phyloP scores from a whole-genome alignment of 1,140 invertebrate species.

The Hetaerina americana region DNA sequence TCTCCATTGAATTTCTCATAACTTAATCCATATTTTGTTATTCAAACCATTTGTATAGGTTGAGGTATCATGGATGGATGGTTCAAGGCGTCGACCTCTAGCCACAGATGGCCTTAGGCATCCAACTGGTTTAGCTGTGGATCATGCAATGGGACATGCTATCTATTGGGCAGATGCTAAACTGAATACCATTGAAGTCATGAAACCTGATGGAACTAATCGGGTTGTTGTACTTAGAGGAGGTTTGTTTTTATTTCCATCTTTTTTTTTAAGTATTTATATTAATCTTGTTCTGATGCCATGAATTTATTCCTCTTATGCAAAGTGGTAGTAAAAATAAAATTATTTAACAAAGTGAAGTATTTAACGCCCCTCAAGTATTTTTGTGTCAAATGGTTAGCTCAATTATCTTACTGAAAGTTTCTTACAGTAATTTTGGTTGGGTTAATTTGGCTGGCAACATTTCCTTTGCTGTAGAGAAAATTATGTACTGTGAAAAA shows the following conservation, averaged over 20 bases:
- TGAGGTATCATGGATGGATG: constrained; percentile 91
- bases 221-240: constrained; percentile 59
- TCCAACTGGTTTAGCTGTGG: constrained; percentile 72
- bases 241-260: constrained; percentile 20
- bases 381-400: too few relatives aligned
- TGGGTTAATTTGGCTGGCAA: too few relatives aligned
- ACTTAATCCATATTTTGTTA: constrained; percentile 7
- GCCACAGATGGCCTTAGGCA: constrained; percentile 66
- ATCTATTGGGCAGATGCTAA: constrained; percentile 95
- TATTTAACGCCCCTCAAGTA: too few relatives aligned
- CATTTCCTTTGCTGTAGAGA: too few relatives aligned
- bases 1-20: too few relatives aligned
- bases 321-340: too few relatives aligned
- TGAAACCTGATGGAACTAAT: constrained; percentile 69
- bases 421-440: too few relatives aligned
- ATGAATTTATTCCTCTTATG: too few relatives aligned
- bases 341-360: too few relatives aligned
- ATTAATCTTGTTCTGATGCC: too few relatives aligned
- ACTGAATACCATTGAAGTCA: constrained; percentile 81
- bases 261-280: background rate
- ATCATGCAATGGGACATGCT: constrained; percentile 75
- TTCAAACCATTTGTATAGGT: constrained; percentile 37
- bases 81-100: constrained; percentile 64
- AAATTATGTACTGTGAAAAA: too few relatives aligned
- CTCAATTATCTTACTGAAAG: too few relatives aligned